Percentiles rank a stretch among this genome's conserved stretches.
These are phyloP conservation scores for Episyrphus balteatus DNA, from an alignment of 1,140 invertebrate genomes.

Conservation along the genomic window DNA sequence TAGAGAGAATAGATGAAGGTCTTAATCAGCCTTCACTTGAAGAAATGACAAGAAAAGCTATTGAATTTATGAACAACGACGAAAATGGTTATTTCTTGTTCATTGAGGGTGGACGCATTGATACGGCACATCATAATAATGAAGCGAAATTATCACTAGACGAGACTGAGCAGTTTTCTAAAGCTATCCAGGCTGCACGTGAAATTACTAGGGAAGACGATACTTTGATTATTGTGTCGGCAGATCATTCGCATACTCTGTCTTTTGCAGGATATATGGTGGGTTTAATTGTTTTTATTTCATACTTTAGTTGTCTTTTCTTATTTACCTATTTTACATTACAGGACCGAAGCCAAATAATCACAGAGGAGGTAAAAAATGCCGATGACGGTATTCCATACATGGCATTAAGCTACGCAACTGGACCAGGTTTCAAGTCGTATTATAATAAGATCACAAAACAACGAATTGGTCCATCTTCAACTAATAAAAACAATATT, in stretches of 20 bases:
- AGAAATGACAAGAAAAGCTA: constrained; percentile 74
- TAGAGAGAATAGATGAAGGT: constrained; percentile 45
- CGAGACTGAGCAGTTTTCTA: constrained; percentile 49
- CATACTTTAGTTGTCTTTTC: constrained; percentile 9
- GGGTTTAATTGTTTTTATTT: constrained; percentile 8
- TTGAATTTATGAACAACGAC: constrained; percentile 61
- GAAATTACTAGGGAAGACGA: constrained; percentile 44
- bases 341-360: too few relatives aligned
- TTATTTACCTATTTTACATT: not conserved
- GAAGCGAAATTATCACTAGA: constrained; percentile 54
- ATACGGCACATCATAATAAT: constrained; percentile 69
- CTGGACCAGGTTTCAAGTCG: constrained; percentile 46
- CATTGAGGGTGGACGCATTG: constrained; percentile 60
- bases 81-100: constrained; percentile 58
- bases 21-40: constrained; percentile 49
- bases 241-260: constrained; percentile 60
- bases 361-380: not conserved
- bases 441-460: constrained; percentile 19
- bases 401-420: constrained; percentile 60
- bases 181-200: constrained; percentile 43
- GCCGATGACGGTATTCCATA: constrained; percentile 45
- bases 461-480: constrained; percentile 24
- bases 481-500: constrained; percentile 1
- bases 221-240: constrained; percentile 54
- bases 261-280: constrained; percentile 49